Evolutionary conservation across 1,140 invertebrate species (phyloP).

Genomic region (Drosophila baimaii): DNA sequence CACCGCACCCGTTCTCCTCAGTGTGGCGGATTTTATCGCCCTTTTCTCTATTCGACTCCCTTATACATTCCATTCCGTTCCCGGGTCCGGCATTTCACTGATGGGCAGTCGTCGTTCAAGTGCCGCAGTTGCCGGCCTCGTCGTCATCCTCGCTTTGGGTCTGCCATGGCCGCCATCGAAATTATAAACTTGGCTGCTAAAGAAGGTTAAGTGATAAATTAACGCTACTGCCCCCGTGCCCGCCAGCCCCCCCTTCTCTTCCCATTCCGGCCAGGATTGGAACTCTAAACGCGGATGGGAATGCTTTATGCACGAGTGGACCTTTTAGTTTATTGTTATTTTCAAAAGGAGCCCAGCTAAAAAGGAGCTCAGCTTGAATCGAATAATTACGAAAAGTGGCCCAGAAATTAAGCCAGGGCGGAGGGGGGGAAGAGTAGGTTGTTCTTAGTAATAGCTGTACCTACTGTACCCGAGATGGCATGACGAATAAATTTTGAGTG

Average conservation of each 20-base stretch:
- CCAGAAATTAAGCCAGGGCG: slow-evolving; percentile 14
- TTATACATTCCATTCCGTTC: slow-evolving; percentile 18
- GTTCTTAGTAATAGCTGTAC: slow-evolving; percentile 1
- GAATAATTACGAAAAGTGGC: slow-evolving; percentile 55
- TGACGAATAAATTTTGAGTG: background rate
- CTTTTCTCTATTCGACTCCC: slow-evolving; percentile 26
- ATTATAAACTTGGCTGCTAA: slow-evolving; percentile 81
- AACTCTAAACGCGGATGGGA: slow-evolving; percentile 43
- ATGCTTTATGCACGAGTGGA: slow-evolving; percentile 78
- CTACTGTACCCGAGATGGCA: background rate
- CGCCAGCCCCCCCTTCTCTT: slow-evolving; percentile 5
- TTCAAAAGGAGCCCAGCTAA: slow-evolving; percentile 46
- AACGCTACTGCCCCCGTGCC: slow-evolving; percentile 61
- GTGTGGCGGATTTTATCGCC: slow-evolving; percentile 10
- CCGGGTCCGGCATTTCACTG: slow-evolving; percentile 55
- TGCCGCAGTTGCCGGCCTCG: slow-evolving; percentile 53
- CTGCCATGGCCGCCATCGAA: slow-evolving; percentile 58
- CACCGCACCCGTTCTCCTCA: background rate
- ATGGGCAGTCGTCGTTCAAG: slow-evolving; percentile 79
- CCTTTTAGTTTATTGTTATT: slow-evolving; percentile 80
- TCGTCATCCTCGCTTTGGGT: slow-evolving; percentile 46
- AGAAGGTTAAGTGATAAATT: slow-evolving; percentile 82
- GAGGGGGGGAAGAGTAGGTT: background rate
- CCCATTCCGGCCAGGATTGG: slow-evolving; percentile 14
- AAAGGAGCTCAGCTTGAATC: slow-evolving; percentile 44